These are phyloP conservation scores for Flexamia atlantica DNA, from an alignment of 2,888 invertebrate genomes.

Conservation along the genomic window DNA sequence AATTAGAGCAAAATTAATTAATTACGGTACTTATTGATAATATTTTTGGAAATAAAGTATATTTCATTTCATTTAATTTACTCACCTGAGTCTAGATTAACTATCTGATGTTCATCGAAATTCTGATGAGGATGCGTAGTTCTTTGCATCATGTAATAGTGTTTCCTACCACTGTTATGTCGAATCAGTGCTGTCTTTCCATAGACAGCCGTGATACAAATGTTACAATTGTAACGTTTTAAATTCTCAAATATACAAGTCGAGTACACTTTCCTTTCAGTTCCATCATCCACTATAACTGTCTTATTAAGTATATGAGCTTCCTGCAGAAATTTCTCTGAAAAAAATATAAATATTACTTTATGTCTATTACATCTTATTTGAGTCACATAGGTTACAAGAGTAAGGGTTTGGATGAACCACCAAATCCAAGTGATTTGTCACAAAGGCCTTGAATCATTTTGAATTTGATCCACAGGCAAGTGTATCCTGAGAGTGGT, in stretches of 20 bases:
- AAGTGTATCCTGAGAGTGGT: too few relatives aligned
- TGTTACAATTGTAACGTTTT: constrained; percentile 11
- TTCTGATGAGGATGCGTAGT: constrained; percentile 8
- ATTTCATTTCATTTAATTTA: background rate
- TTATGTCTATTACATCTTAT: too few relatives aligned
- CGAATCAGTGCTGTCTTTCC: constrained; percentile 1
- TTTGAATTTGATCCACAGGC: too few relatives aligned
- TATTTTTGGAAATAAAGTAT: too few relatives aligned
- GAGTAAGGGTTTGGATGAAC: too few relatives aligned
- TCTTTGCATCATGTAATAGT: background rate
- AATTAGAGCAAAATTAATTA: too few relatives aligned
- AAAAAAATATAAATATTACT: background rate
- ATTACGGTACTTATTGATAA: too few relatives aligned
- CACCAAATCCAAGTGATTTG: too few relatives aligned
- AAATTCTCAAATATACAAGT: background rate
- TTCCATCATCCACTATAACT: background rate
- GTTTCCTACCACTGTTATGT: background rate
- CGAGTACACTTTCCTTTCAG: constrained; percentile 1
- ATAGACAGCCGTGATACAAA: background rate
- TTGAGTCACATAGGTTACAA: too few relatives aligned
- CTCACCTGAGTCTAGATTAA: background rate
- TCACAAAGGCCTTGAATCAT: too few relatives aligned
- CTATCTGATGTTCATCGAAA: background rate
- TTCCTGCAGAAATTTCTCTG: background rate
- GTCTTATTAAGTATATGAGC: background rate